Conservation (phyloP, 2,888 invertebrate species). For the Netelia inedita region DNA sequence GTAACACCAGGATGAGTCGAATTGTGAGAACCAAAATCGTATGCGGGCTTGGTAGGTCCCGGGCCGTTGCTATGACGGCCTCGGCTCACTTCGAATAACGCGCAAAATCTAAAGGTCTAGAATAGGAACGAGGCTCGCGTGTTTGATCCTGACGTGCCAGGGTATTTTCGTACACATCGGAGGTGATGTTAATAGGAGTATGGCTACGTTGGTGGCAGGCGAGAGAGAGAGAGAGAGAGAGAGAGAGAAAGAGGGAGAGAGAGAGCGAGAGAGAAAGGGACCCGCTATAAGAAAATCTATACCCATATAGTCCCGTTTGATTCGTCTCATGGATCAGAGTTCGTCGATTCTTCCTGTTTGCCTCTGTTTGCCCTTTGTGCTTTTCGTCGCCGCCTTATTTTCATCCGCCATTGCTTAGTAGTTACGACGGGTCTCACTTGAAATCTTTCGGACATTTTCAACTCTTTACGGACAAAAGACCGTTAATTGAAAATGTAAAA, state of each 20-base stretch:
- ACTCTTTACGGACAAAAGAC: background rate
- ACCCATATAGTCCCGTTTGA: constrained; percentile 2
- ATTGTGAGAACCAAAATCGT: background rate
- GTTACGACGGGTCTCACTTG: background rate
- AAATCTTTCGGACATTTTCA: background rate
- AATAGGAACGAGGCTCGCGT: constrained; percentile 40
- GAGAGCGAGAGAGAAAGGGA: no score
- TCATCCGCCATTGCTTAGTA: background rate
- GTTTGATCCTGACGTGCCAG: constrained; percentile 40
- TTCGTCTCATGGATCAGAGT: constrained; percentile 43
- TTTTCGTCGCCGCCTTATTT: background rate
- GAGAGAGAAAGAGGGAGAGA: no score
- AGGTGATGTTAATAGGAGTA: constrained; percentile 34
- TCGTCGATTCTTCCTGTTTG: constrained; percentile 15
- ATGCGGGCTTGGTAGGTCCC: background rate
- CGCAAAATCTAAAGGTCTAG: constrained; percentile 15
- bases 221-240: background rate
- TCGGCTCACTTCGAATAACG: background rate
- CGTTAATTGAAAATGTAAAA: constrained; percentile 1
- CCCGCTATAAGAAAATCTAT: constrained; percentile 2
- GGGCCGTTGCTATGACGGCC: background rate
- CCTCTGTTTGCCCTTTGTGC: background rate
- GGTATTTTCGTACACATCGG: constrained; percentile 28
- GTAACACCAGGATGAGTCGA: background rate
- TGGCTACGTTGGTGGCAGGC: constrained; percentile 8